A percentile compares a stretch with the other conserved stretches of the same genome.
phyloP scores from a whole-genome alignment of 2,888 invertebrate genomes.

The Hirtodrosophila histrioides region DNA sequence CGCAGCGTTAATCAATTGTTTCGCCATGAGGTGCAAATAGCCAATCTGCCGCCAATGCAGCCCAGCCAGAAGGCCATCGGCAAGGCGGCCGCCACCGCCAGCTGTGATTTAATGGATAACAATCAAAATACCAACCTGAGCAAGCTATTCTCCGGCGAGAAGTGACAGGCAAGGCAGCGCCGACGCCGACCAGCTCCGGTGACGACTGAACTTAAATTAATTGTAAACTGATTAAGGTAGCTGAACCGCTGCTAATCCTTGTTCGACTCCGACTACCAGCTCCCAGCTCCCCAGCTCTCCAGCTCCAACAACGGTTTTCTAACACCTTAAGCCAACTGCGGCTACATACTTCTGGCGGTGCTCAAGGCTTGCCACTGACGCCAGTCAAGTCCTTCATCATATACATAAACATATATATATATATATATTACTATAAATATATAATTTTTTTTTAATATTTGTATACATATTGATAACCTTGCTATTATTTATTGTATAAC shows the following conservation, averaged over 20 bases:
- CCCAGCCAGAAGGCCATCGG: slow-evolving; percentile 48
- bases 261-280: no score
- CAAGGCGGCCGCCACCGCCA: slow-evolving; percentile 29
- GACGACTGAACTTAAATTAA: slow-evolving; percentile 73
- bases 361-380: slow-evolving; percentile 3
- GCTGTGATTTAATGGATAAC: slow-evolving; percentile 74
- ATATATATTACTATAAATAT: no score
- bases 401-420: no score
- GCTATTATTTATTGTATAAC: slow-evolving; percentile 39
- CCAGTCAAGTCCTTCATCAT: neutral
- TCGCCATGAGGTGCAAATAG: slow-evolving; percentile 93
- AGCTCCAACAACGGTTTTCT: no score
- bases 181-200: slow-evolving; percentile 21
- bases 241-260: neutral
- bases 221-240: slow-evolving; percentile 57
- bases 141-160: slow-evolving; percentile 74
- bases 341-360: slow-evolving; percentile 6
- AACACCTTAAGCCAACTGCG: neutral
- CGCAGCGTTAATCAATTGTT: slow-evolving; percentile 94
- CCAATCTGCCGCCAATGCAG: slow-evolving; percentile 90
- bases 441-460: slow-evolving; percentile 3
- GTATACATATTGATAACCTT: neutral
- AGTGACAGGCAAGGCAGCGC: slow-evolving; percentile 66
- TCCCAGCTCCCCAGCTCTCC: no score
- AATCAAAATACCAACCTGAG: slow-evolving; percentile 80